Base-by-base conservation (phyloP, 2,888 invertebrate species). In the Apamea epomidion region DNA sequence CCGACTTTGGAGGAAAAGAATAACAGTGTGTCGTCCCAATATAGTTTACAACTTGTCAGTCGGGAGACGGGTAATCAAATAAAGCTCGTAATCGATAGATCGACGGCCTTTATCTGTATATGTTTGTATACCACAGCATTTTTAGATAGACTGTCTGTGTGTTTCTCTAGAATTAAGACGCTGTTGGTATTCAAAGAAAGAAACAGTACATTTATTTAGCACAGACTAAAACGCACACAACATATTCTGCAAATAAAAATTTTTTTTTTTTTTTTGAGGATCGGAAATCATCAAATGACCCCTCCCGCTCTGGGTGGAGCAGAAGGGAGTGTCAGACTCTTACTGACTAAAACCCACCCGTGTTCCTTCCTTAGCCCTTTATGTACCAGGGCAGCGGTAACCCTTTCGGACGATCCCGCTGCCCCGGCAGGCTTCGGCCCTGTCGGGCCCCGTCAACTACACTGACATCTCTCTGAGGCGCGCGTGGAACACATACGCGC, bases 21-120 rank as follows among this genome's bases (percentile, higher is more conserved):
- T 80, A 80, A 86, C 72, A 80, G 42, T 76, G 75, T 86, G 67
- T 76, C 74, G 76, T 74, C 75, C 64, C 76, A 69, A 62, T 73
- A 67, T 73, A 76, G 81, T 81, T 82, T 82, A 86, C 77, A 78
- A 83, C 73, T 75, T 88, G 87, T 86, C 73, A 69, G 80, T 74
- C 8, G 51, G 32, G 45, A 12, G 82, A 81, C 68, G 48, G 45
- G 74, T 81, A 84, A 84, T 90, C 84, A 84, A 84, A 90, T 81
- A 81, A 76, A 48, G 74, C 67, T 78, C 12, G 79, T 73, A 70
- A 88, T 83, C 71, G 74, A 80, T 83, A 37, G 10, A 68, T 29
- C 42, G 62, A 21, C 16, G 18, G 37, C 5, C 21, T 51, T 5
- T 37, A 54, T 48, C 60, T 45, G 32, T 73, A 21, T 74, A 25